These are phyloP conservation scores for Cyclophora punctaria DNA, from an alignment of 2,888 invertebrate genomes.

Conservation along the genomic window DNA sequence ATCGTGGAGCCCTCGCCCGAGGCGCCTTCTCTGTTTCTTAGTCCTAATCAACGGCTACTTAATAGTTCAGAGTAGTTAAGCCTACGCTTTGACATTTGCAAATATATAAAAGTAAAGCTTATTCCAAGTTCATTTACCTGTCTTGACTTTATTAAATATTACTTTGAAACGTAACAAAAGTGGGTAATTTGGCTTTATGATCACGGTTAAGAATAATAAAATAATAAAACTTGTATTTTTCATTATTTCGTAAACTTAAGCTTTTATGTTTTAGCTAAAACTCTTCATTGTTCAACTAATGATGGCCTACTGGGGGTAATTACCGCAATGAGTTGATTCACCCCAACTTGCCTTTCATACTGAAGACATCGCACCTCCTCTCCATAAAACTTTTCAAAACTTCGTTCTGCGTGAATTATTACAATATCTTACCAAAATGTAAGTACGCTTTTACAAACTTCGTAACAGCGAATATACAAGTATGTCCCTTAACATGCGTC, in stretches of 20 bases:
- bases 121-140: no score
- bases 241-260: background rate
- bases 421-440: conserved; percentile 54
- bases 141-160: no score
- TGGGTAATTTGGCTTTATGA: no score
- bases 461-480: conserved; percentile 31
- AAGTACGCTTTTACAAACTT: conserved; percentile 53
- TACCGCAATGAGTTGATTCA: conserved; percentile 32
- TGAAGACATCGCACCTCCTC: conserved; percentile 36
- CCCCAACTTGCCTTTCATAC: conserved; percentile 56
- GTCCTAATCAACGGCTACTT: background rate
- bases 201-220: no score
- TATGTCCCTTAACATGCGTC: conserved; percentile 9
- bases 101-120: no score
- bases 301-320: conserved; percentile 27
- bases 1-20: conserved; percentile 32
- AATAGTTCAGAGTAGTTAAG: no score
- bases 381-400: conserved; percentile 50
- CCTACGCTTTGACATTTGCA: no score
- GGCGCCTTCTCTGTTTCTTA: background rate
- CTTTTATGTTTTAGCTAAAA: background rate
- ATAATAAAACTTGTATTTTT: no score
- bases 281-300: background rate
- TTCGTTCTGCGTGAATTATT: conserved; percentile 49
- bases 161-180: no score